Percentiles rank a stretch among this genome's conserved stretches.
phyloP scores from a whole-genome alignment of 2,797 vertebrate species.

The Pangasius larnaudii region DNA sequence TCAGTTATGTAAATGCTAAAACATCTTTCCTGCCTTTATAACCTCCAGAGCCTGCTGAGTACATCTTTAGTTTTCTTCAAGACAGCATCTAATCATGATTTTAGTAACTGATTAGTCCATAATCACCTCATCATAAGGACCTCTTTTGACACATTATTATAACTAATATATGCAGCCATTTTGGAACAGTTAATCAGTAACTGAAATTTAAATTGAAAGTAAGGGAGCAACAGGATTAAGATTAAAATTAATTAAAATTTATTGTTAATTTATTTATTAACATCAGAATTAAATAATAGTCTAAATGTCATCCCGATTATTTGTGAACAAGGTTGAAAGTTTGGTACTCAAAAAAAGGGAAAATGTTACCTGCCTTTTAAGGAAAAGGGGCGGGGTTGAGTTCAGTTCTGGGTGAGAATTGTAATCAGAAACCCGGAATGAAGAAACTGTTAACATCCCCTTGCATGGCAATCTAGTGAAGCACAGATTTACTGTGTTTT shows the following conservation, averaged over 20 bases:
- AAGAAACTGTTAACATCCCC: neutral
- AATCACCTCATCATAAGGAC: neutral
- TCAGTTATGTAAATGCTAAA: constrained; percentile 8
- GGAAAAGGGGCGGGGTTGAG: neutral
- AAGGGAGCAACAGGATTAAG: neutral
- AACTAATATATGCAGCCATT: neutral
- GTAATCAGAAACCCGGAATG: neutral
- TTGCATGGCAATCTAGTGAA: neutral
- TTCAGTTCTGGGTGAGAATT: neutral
- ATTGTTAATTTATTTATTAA: neutral
- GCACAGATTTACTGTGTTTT: neutral
- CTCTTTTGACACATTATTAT: neutral
- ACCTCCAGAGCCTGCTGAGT: neutral
- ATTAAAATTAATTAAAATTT: neutral
- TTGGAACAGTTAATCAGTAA: neutral
- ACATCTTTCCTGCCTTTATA: neutral
- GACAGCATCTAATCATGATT: neutral
- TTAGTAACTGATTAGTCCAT: neutral
- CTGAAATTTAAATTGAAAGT: neutral
- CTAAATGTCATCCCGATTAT: neutral
- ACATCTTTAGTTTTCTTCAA: neutral
- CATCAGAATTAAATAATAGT: neutral
- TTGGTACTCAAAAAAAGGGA: neutral
- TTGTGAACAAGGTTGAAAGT: neutral
- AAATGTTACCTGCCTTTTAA: too few relatives aligned